Evolutionary conservation across 1,140 invertebrate genomes (phyloP).

Genomic region (Bombus confusus): DNA sequence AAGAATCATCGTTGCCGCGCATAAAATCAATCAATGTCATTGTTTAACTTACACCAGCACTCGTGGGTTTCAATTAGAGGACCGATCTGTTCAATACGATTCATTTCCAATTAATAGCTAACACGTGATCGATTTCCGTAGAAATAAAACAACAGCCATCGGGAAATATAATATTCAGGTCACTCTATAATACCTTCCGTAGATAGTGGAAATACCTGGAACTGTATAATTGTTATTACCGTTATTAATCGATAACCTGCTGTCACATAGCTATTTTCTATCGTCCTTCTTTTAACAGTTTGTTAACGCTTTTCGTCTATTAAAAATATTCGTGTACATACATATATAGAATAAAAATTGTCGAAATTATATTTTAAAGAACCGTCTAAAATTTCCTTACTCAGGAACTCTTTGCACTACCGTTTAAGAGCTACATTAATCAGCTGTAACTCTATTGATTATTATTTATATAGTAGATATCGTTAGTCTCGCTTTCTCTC

Average conservation of each 20-base stretch:
- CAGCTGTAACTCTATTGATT: too few relatives aligned
- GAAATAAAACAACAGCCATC: background rate
- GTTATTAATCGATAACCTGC: background rate
- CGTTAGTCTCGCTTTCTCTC: too few relatives aligned
- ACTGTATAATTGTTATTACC: background rate
- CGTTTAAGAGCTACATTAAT: background rate
- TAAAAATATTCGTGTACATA: too few relatives aligned
- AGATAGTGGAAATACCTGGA: background rate
- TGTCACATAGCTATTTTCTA: background rate
- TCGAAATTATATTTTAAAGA: background rate
- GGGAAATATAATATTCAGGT: background rate
- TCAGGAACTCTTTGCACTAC: background rate
- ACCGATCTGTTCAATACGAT: constrained; percentile 31
- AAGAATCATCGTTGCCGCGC: constrained; percentile 19
- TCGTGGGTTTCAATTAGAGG: constrained; percentile 40
- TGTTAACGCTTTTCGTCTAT: too few relatives aligned
- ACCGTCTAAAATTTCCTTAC: background rate
- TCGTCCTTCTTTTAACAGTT: background rate
- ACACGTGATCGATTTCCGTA: constrained; percentile 15
- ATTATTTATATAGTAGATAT: too few relatives aligned
- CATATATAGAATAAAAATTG: too few relatives aligned
- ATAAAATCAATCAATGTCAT: constrained; percentile 37
- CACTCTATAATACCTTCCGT: background rate
- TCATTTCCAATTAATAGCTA: constrained; percentile 35
- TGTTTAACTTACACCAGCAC: constrained; percentile 39